Percentiles rank a stretch among this genome's conserved stretches.
Evolutionary conservation across 2,888 invertebrate genomes (phyloP).

Genomic region (Pecten maximus): DNA sequence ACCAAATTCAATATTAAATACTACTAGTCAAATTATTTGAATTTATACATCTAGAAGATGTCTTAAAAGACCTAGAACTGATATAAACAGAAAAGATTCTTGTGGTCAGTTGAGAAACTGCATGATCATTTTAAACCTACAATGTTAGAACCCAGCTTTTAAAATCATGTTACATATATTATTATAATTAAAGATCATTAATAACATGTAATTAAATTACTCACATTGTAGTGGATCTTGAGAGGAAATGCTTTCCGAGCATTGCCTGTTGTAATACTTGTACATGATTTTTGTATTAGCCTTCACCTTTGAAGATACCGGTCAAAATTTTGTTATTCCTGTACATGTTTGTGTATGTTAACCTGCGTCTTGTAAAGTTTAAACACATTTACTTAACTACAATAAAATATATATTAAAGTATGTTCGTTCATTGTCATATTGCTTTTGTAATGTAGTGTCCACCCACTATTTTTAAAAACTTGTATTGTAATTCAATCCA

Average conservation of each 20-base stretch:
- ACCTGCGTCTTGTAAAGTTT: background rate
- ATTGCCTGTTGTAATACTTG: background rate
- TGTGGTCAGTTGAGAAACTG: too few relatives aligned
- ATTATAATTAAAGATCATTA: background rate
- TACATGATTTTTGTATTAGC: background rate
- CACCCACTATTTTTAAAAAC: background rate
- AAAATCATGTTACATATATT: background rate
- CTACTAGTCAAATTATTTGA: too few relatives aligned
- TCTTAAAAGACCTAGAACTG: too few relatives aligned
- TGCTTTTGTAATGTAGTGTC: background rate
- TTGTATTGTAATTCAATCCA: background rate
- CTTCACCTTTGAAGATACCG: slow-evolving; percentile 8
- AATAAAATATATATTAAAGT: background rate
- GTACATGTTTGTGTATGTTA: background rate
- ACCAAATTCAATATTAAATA: too few relatives aligned
- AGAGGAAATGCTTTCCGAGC: background rate
- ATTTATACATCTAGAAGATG: too few relatives aligned
- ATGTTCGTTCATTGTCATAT: background rate
- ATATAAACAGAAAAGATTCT: too few relatives aligned
- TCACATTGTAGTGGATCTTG: background rate
- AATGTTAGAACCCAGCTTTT: background rate
- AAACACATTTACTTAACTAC: slow-evolving; percentile 10
- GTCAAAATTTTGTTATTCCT: background rate
- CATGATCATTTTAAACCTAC: too few relatives aligned
- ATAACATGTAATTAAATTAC: background rate